A percentile compares a stretch with the other conserved stretches of the same genome.
Evolutionary conservation across 2,113 vertebrate species (phyloP).

Genomic region (Megatriorchis doriae): DNA sequence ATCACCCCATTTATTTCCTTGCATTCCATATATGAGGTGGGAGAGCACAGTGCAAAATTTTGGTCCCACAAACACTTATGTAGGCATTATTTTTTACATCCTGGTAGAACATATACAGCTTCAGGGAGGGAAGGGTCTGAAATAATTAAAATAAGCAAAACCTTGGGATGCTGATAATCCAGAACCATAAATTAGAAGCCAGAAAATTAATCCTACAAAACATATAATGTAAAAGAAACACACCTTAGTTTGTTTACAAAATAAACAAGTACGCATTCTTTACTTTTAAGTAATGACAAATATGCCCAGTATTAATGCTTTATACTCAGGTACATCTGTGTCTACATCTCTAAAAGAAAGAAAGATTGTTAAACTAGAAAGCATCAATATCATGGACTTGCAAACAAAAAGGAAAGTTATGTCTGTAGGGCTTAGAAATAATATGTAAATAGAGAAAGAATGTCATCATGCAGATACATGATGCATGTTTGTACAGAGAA

Average conservation of each 20-base stretch:
- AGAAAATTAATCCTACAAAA: not conserved
- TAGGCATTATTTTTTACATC: not conserved
- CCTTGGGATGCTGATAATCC: not conserved
- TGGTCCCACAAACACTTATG: not conserved
- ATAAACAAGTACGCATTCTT: not conserved
- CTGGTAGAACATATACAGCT: not conserved
- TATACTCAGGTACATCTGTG: not conserved
- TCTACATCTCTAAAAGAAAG: not conserved
- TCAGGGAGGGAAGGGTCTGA: not conserved
- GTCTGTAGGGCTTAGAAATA: not conserved
- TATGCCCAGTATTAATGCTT: not conserved
- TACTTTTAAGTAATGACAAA: not conserved
- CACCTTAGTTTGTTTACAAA: not conserved
- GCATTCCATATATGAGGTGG: not conserved
- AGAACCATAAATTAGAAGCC: not conserved
- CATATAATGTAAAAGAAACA: not conserved
- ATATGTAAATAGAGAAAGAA: not conserved
- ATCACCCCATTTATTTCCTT: not conserved
- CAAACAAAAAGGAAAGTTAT: constrained; percentile 3
- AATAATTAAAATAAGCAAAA: not conserved
- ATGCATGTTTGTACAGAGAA: not conserved
- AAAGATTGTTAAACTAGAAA: not conserved
- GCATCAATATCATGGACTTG: not conserved
- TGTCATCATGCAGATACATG: not conserved
- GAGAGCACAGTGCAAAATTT: not conserved